Evolutionary conservation across 2,888 invertebrate genomes (phyloP).

Genomic region (Aphrophora alni): DNA sequence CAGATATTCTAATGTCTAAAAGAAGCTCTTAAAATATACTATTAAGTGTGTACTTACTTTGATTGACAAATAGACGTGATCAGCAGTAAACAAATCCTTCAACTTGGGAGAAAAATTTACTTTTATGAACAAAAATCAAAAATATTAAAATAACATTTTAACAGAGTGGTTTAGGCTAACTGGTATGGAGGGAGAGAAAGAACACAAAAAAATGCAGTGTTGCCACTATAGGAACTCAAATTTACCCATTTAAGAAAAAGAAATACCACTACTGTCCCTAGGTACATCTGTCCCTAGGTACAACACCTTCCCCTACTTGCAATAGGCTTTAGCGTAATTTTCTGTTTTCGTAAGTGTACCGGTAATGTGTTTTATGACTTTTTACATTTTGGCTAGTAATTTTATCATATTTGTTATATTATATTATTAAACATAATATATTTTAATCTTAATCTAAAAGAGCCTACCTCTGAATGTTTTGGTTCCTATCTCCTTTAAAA

Average conservation of each 20-base stretch:
- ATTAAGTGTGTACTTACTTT: slow-evolving; percentile 20
- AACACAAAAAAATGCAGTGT: slow-evolving; percentile 16
- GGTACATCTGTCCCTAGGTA: slow-evolving; percentile 13
- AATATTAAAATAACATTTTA: not conserved
- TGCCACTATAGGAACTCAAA: slow-evolving; percentile 14
- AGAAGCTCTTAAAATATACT: slow-evolving; percentile 22
- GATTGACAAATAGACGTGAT: slow-evolving; percentile 4
- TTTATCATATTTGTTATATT: too few species aligned
- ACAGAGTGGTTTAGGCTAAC: not conserved
- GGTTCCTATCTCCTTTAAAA: too few species aligned
- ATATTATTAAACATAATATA: too few species aligned
- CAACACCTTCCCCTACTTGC: slow-evolving; percentile 7
- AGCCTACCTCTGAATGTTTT: too few species aligned
- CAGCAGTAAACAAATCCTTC: slow-evolving; percentile 17
- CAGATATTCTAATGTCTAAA: not conserved
- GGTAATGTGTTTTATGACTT: too few species aligned
- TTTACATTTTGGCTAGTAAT: too few species aligned
- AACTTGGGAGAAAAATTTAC: not conserved
- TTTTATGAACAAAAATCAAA: too few species aligned
- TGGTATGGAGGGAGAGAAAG: not conserved
- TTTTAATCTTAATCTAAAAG: too few species aligned
- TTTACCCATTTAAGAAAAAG: not conserved
- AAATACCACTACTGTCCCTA: too few species aligned
- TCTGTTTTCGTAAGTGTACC: too few species aligned
- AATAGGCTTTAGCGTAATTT: too few species aligned